Conservation (phyloP, 2,113 vertebrate genomes). For the Rhagologus leucostigma region DNA sequence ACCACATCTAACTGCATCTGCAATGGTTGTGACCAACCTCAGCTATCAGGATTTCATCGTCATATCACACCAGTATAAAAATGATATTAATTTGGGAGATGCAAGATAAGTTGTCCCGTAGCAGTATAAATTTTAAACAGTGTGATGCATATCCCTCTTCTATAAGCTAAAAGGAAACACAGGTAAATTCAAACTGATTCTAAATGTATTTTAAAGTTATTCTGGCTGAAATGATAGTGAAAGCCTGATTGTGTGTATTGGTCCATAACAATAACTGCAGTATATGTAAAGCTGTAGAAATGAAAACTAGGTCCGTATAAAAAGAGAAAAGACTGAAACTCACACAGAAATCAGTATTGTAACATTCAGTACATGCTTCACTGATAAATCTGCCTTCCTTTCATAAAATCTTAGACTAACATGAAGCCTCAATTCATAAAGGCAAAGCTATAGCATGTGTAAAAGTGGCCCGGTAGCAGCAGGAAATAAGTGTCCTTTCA, state of each 20-base stretch:
- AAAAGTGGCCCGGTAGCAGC: neutral
- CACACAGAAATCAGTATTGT: neutral
- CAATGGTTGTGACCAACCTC: neutral
- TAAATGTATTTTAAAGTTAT: neutral
- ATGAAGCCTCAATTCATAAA: neutral
- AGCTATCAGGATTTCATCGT: slow-evolving; percentile 51
- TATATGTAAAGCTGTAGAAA: neutral
- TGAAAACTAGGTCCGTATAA: neutral
- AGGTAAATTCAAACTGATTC: neutral
- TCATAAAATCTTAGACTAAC: neutral
- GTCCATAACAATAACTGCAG: slow-evolving; percentile 41
- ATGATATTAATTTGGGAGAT: neutral
- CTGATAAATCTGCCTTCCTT: neutral
- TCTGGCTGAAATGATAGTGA: slow-evolving; percentile 53
- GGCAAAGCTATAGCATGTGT: neutral
- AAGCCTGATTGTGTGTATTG: slow-evolving; percentile 33
- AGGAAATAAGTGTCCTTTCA: neutral
- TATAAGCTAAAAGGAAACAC: neutral
- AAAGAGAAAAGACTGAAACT: neutral
- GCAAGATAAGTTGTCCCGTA: neutral
- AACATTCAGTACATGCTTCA: neutral
- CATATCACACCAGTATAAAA: slow-evolving; percentile 3
- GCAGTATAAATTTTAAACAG: neutral
- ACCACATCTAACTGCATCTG: slow-evolving; percentile 61
- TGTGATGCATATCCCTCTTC: neutral